Base-by-base conservation (phyloP, 2,113 vertebrate genomes). In the Noctilio leporinus region DNA sequence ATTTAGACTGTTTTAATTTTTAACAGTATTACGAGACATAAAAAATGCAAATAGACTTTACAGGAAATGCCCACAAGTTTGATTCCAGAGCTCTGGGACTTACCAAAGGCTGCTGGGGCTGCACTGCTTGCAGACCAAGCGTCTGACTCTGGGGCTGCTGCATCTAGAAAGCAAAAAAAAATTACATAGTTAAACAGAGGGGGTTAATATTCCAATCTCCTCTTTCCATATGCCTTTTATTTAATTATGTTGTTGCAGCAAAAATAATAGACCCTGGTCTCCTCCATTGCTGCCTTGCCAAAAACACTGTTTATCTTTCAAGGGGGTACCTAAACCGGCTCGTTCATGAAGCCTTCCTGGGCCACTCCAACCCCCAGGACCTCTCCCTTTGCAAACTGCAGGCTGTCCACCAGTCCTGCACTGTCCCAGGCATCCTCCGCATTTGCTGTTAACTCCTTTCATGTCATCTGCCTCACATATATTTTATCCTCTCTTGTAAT, bases 61-160 rank as follows among this genome's bases (percentile, higher is more conserved):
- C 86, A 77, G 22, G 53, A 70, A 93, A 94, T 4, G 30, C 40
- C 40, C 26, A 0, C 7, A 2, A 3, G 2, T 64, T 19, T 82
- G 72, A 16, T 72, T 69, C 55, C 8, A 17, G 30, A 82, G 75
- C n/a, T 45, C 10, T 17, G 69, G 67, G 28, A 45, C 98, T 98
- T 97, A 98, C 98, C 98, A 98, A 86, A 14, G 98, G 97, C 95
- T 98, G 98, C 93, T 98, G 98, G 1, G 98, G 86, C 57, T 98
- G 98, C 97, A 98, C 51, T 7, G 97, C 95, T 94, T 98, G n/a
- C n/a, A n/a, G n/a, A n/a, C n/a, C n/a, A n/a, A n/a, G n/a, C n/a
- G n/a, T n/a, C n/a, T n/a, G n/a, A n/a, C n/a, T n/a, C n/a, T 55
- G 91, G 82, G 93, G 76, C 81, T 96, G 97, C 92, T 97, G 97